Evolutionary conservation across 2,797 vertebrate species (phyloP).

Genomic region (Paramormyrops hopkinsi): DNA sequence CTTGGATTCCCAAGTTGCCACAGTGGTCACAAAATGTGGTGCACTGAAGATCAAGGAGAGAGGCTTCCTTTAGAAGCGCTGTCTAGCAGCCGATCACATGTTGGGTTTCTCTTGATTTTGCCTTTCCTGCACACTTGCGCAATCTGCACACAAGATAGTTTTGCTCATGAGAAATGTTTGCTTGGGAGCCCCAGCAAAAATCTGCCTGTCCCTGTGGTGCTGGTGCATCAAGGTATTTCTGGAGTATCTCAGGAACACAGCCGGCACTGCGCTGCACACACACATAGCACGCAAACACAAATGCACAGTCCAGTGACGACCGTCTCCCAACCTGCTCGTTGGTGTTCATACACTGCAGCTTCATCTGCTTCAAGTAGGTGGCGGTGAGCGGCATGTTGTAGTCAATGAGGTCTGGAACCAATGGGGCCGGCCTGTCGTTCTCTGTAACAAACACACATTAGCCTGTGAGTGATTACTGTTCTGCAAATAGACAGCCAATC

Average conservation of each 20-base stretch:
- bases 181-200: not conserved
- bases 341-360: slow-evolving; percentile 87
- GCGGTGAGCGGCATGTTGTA: slow-evolving; percentile 99
- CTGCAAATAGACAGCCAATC: not conserved
- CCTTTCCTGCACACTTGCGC: not conserved
- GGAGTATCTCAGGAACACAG: not conserved
- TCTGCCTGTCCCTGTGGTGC: not conserved
- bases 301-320: not conserved
- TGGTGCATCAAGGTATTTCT: not conserved
- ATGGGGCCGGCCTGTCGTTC: slow-evolving; percentile 84
- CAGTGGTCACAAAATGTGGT: not conserved
- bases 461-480: not conserved
- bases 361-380: slow-evolving; percentile 97
- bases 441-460: slow-evolving; percentile 57
- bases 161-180: not conserved
- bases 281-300: not conserved
- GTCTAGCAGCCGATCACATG: not conserved
- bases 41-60: not conserved
- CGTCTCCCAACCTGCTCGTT: slow-evolving; percentile 78
- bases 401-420: slow-evolving; percentile 93
- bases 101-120: not conserved
- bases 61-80: not conserved
- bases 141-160: not conserved
- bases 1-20: not conserved
- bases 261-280: not conserved